Evolutionary conservation across 2,113 vertebrate genomes (phyloP), one percentile per base, ranked within the genome.

Genomic region (Leptocoma aspasia): DNA sequence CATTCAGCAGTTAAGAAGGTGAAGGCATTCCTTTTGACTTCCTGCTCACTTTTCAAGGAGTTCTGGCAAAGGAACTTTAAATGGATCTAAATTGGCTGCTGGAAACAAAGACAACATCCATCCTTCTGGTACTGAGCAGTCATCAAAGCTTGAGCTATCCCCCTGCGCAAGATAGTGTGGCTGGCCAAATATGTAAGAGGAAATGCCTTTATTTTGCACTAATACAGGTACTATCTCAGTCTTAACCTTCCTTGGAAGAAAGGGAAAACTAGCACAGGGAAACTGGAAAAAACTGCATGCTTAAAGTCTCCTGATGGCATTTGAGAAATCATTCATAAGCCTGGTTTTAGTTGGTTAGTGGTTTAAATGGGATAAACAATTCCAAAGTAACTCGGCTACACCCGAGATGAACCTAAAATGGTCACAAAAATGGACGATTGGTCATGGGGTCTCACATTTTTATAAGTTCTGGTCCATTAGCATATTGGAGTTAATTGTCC

Each of bases 291-390:
- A 49, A 60, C 22, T 12, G 6, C 27, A 16, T 35, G 11, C n/a
- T 47, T 93, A 39, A 8, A 26, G 45, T 39, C 24, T 86, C 45
- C 64, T 61, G 23, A 22, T 69, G 27, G 26, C 21, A 19, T 80
- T 57, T 86, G 52, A 80, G 27, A 85, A 83, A 45, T 53, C 0
- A 4, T 77, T 91, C 18, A 49, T 61, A 86, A 82, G 52, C 15
- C 81, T 77, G 9, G 7, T 53, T 82, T 91, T 61, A 76, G 41
- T 37, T 79, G 23, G 24, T 52, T 68, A 17, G 24, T 66, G 10
- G 26, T 89, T 94, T 89, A 76, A 72, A 79, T 37, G 42, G 42
- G 44, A 79, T 76, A 79, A 92, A 56, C 44, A 64, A 39, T 80
- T 91, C 41, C 57, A 72, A 82, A 94, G n/a, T n/a, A n/a, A n/a